Base-by-base conservation (phyloP, 2,888 invertebrate species). In the Ethmia dodecea region DNA sequence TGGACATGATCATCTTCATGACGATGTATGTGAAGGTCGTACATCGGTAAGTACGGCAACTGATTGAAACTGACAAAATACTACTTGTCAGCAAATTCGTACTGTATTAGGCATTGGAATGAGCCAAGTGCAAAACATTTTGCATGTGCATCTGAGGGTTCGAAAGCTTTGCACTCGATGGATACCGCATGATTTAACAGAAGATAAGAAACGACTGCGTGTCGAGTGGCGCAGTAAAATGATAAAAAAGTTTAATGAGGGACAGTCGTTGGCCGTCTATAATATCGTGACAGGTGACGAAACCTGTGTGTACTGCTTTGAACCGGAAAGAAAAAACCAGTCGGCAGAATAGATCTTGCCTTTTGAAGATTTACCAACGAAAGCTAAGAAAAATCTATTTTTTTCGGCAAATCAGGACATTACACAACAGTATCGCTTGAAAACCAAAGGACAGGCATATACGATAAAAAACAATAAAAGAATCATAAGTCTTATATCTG, bases 1-100 rank as follows among this genome's bases (percentile, higher is more conserved):
- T n/a, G n/a, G n/a, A n/a, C n/a, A n/a, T n/a, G n/a, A n/a, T n/a
- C n/a, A n/a, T n/a, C n/a, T n/a, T n/a, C n/a, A n/a, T n/a, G n/a
- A n/a, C n/a, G n/a, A n/a, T n/a, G n/a, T n/a, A n/a, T n/a, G n/a
- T n/a, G n/a, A n/a, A n/a, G n/a, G n/a, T n/a, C n/a, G n/a, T n/a
- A n/a, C n/a, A n/a, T n/a, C n/a, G n/a, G n/a, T n/a, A n/a, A n/a
- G n/a, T n/a, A n/a, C n/a, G n/a, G n/a, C n/a, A n/a, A n/a, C n/a
- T n/a, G n/a, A n/a, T n/a, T n/a, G n/a, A n/a, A n/a, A n/a, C n/a
- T n/a, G n/a, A n/a, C n/a, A n/a, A n/a, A n/a, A n/a, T n/a, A n/a
- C n/a, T n/a, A n/a, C n/a, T n/a, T n/a, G n/a, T 50, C 40, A 39
- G 40, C 42, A 40, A 44, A 39, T 47, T 34, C 45, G 22, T 20